These are phyloP conservation scores for Aptenodytes patagonicus DNA, from an alignment of 2,113 vertebrate genomes.

Conservation along the genomic window DNA sequence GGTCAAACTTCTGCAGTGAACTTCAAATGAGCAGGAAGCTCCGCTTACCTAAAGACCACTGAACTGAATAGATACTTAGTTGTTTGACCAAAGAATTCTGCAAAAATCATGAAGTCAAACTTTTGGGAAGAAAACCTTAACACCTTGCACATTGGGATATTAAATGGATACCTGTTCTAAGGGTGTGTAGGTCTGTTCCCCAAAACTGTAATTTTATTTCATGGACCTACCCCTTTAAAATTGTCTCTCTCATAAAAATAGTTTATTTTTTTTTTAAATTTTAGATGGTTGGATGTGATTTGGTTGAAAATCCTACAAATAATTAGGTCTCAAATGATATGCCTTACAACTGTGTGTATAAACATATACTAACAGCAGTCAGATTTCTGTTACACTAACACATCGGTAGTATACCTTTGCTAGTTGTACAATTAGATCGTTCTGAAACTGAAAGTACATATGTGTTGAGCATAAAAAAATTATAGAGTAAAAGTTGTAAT, in stretches of 20 bases:
- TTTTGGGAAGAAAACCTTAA: background rate
- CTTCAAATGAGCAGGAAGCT: background rate
- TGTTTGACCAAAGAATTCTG: background rate
- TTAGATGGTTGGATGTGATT: background rate
- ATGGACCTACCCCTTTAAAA: background rate
- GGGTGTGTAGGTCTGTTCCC: background rate
- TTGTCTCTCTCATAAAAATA: background rate
- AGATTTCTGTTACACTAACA: background rate
- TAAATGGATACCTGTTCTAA: background rate
- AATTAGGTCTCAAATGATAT: background rate
- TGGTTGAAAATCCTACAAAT: background rate
- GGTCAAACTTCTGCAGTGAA: background rate
- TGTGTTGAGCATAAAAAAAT: background rate
- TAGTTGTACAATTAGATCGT: background rate
- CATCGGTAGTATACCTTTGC: background rate
- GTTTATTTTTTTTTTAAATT: background rate
- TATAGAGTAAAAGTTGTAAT: background rate
- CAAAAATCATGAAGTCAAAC: background rate
- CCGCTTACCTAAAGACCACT: background rate
- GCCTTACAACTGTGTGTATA: background rate
- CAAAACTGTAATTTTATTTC: background rate
- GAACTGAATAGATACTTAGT: background rate
- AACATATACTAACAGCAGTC: background rate
- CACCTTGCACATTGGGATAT: fast-evolving
- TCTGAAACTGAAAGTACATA: background rate